Evolutionary conservation across 2,888 invertebrate genomes (phyloP), one percentile per base, ranked within the genome.

Genomic region (Sinotaia quadrata): DNA sequence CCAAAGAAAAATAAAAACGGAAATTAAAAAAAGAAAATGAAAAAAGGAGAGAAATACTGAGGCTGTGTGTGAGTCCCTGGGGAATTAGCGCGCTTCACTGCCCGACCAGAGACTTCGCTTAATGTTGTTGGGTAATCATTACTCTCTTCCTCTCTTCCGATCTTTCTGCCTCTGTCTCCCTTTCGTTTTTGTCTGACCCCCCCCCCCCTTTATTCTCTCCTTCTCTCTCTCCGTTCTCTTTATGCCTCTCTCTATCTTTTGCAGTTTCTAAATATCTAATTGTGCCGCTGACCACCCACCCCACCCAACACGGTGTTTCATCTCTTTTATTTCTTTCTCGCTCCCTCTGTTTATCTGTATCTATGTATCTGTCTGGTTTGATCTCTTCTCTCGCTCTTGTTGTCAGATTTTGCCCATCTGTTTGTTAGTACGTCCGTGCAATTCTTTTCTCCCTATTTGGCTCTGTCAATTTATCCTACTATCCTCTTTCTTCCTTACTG

Each of bases 341-440:
- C 4, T 57, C 33, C 31, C 57, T 15, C n/a, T n/a, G n/a, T n/a
- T n/a, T n/a, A n/a, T n/a, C n/a, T n/a, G n/a, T n/a, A n/a, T n/a
- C n/a, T n/a, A 18, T 36, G 15, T 33, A 4, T 31, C 4, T 57
- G 18, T 36, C 15, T 15, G 31, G n/a, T 31, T 27, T 21, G 15
- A 15, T 10, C 57, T 4, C 2, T 3, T 21, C 33, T 57, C 15
- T 4, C 18, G 29, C 56, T 31, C 18, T 31, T 57, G 31, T 36
- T 36, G 4, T 5, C 57, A 31, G 12, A 18, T 57, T 10, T 36
- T 15, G 33, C 33, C 29, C n/a, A 2, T 36, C 33, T 4, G 41
- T 63, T 54, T 54, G 61, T 61, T 31, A 47, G 37, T 44, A 7
- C n/a, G n/a, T 29, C 47, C 49, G n/a, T 56, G 24, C 31, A 21